phyloP scores from a whole-genome alignment of 2,888 invertebrate species.

The Uropetala carovei region DNA sequence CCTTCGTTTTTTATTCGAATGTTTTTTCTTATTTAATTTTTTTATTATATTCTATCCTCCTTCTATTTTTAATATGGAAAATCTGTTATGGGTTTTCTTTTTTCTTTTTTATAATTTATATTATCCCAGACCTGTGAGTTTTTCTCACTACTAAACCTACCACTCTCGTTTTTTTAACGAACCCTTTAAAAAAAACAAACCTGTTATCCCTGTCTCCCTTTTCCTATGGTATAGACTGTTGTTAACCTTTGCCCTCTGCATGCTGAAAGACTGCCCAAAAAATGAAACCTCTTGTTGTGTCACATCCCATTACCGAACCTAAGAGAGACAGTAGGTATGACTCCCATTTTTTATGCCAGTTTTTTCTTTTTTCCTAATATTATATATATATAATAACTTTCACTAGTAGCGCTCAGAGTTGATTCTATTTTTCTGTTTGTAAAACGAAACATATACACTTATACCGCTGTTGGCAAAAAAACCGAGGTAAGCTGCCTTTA shows the following conservation, averaged over 20 bases:
- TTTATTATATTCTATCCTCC: slow-evolving; percentile 63
- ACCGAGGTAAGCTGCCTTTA: slow-evolving; percentile 62
- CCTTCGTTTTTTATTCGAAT: slow-evolving; percentile 64
- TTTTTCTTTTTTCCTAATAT: slow-evolving; percentile 60
- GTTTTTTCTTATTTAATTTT: slow-evolving; percentile 65
- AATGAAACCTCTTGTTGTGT: slow-evolving; percentile 29
- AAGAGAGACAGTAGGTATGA: slow-evolving; percentile 62
- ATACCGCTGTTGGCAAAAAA: slow-evolving; percentile 60
- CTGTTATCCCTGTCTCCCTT: neutral
- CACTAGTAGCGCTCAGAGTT: slow-evolving; percentile 64
- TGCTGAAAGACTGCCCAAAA: slow-evolving; percentile 60
- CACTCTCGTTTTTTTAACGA: slow-evolving; percentile 51
- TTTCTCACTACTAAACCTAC: slow-evolving; percentile 13
- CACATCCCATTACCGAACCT: slow-evolving; percentile 49
- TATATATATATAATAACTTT: slow-evolving; percentile 58
- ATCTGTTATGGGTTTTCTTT: slow-evolving; percentile 65
- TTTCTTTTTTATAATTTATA: slow-evolving; percentile 65
- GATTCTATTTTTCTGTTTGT: slow-evolving; percentile 56
- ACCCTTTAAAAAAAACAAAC: slow-evolving; percentile 37
- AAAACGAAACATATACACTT: slow-evolving; percentile 54
- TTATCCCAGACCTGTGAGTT: slow-evolving; percentile 59
- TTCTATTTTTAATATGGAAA: slow-evolving; percentile 65
- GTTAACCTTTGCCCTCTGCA: slow-evolving; percentile 57
- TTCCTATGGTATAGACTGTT: slow-evolving; percentile 63
- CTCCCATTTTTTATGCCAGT: slow-evolving; percentile 56